Conservation (phyloP, 2,888 invertebrate species). For the Phyllotreta striolata region DNA sequence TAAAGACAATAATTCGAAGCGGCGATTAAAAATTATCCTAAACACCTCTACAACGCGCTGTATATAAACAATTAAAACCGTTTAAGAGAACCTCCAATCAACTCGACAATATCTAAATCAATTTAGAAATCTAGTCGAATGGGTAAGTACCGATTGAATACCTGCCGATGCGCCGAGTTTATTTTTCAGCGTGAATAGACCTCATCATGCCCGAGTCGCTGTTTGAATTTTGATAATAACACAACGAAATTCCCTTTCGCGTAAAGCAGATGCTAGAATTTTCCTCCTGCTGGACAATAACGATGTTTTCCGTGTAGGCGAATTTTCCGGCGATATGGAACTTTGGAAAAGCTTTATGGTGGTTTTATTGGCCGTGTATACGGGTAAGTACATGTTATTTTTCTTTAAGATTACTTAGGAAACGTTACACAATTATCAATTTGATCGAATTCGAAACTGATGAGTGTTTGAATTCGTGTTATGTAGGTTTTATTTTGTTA, state of each 20-base stretch:
- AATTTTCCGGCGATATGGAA: slow-evolving; percentile 7
- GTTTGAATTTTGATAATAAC: slow-evolving; percentile 19
- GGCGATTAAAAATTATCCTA: too few species aligned
- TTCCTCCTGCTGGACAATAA: not conserved
- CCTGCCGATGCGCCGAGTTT: slow-evolving; percentile 11
- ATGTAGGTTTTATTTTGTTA: not conserved
- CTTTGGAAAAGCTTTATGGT: not conserved
- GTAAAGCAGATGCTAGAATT: too few species aligned
- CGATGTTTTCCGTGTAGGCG: not conserved
- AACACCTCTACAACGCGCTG: too few species aligned
- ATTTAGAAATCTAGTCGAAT: slow-evolving; percentile 11
- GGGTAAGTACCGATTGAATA: not conserved
- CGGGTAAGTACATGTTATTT: too few species aligned
- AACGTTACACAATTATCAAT: too few species aligned
- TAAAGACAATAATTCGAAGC: too few species aligned
- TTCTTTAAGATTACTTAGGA: too few species aligned
- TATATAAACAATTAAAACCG: too few species aligned
- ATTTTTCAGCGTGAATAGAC: slow-evolving; percentile 17
- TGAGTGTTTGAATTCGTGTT: slow-evolving; percentile 1
- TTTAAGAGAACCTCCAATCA: too few species aligned
- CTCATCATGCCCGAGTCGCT: slow-evolving; percentile 10
- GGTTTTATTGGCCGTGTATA: not conserved
- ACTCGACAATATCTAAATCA: too few species aligned
- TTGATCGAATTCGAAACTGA: not conserved
- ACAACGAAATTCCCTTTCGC: not conserved